Evolutionary conservation across 2,797 vertebrate species (phyloP).

Genomic region (Phataginus tricuspis): DNA sequence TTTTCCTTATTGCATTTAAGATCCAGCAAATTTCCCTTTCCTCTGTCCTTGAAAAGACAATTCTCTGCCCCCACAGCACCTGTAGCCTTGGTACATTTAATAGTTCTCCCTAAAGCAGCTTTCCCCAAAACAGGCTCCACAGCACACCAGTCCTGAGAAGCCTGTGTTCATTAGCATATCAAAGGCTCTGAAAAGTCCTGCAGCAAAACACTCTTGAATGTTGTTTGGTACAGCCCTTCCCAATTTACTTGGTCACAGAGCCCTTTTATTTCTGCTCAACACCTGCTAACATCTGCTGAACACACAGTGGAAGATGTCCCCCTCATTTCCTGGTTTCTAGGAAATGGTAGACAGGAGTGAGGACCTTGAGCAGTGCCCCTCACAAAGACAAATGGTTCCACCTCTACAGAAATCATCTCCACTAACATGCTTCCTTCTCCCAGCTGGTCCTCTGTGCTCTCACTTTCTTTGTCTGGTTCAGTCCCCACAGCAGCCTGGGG

Average conservation of each 20-base stretch:
- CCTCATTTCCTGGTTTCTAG: slow-evolving; percentile 60
- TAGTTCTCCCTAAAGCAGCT: background rate
- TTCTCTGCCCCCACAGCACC: too few relatives aligned
- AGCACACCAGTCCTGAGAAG: background rate
- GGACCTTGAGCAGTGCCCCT: background rate
- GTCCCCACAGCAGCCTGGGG: background rate
- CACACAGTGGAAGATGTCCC: background rate
- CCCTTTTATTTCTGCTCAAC: background rate
- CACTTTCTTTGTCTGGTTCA: background rate
- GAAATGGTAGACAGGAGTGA: background rate
- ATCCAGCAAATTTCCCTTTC: background rate
- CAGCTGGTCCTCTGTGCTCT: rapidly evolving
- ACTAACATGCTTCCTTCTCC: background rate
- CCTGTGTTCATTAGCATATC: background rate
- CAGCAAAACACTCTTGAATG: background rate
- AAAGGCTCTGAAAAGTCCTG: background rate
- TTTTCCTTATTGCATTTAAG: background rate
- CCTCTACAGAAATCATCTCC: background rate
- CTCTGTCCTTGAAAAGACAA: background rate
- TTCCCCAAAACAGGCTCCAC: background rate
- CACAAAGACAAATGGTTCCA: background rate
- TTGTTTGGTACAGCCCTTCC: background rate
- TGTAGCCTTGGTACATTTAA: background rate
- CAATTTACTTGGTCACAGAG: background rate
- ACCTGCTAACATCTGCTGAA: background rate